phyloP scores from a whole-genome alignment of 2,888 invertebrate genomes.

The Drosophila tanythrix region DNA sequence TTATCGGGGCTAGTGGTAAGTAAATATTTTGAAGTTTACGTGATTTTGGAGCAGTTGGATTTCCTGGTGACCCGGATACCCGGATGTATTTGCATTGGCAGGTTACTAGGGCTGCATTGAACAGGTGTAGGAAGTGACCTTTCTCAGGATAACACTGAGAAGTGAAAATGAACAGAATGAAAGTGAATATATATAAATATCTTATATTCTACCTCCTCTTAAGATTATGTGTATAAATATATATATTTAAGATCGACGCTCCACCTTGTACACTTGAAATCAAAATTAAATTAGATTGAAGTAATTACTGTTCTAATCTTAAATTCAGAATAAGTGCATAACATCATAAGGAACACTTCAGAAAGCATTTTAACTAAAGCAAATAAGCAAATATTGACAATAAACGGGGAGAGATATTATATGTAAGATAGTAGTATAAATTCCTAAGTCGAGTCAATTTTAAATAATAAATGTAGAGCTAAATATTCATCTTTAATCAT shows the following conservation, averaged over 20 bases:
- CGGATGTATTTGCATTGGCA: conserved; percentile 66
- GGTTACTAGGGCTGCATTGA: conserved; percentile 28
- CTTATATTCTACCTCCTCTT: background rate
- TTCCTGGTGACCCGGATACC: conserved; percentile 73
- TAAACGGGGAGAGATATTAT: fast-evolving
- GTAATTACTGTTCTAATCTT: background rate
- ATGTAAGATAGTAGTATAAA: background rate
- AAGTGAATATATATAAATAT: background rate
- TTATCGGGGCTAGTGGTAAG: conserved; percentile 39
- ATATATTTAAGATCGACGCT: too few species aligned
- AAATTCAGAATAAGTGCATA: background rate
- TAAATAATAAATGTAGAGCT: background rate
- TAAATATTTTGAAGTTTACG: conserved; percentile 70
- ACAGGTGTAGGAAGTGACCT: conserved; percentile 58
- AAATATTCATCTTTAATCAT: background rate
- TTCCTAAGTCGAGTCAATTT: background rate
- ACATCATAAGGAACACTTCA: background rate
- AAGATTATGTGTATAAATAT: background rate
- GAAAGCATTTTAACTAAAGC: background rate
- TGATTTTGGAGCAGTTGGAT: conserved; percentile 71
- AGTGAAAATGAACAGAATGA: background rate
- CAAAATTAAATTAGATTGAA: background rate
- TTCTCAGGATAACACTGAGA: conserved; percentile 9
- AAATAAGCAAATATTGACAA: background rate
- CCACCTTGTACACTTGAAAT: too few species aligned